Evolutionary conservation across 2,888 invertebrate species (phyloP).

Genomic region (Drosophila anomelani): DNA sequence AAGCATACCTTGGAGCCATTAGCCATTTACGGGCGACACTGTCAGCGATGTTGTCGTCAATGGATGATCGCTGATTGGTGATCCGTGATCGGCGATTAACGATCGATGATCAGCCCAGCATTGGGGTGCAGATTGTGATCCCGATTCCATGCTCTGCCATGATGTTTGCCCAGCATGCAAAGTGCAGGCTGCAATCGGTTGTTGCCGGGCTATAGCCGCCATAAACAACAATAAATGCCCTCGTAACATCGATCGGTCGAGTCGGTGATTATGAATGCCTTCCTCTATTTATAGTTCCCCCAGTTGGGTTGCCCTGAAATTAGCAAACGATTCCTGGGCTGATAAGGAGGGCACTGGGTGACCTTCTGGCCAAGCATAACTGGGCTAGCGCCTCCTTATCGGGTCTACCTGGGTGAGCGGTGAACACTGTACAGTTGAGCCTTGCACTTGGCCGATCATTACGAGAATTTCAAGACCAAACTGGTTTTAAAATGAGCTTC

Average conservation of each 20-base stretch:
- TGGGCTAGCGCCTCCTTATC: constrained; percentile 41
- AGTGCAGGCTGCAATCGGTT: constrained; percentile 36
- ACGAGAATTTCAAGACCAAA: constrained; percentile 23
- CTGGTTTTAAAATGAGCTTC: neutral
- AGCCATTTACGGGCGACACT: constrained; percentile 40
- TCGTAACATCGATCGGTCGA: constrained; percentile 40
- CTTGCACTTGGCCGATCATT: constrained; percentile 36
- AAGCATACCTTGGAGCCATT: constrained; percentile 33
- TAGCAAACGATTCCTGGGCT: constrained; percentile 20
- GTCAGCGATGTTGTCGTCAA: constrained; percentile 42
- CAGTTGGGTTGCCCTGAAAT: constrained; percentile 39
- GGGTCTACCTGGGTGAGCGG: neutral
- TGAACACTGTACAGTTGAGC: constrained; percentile 34
- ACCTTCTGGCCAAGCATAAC: constrained; percentile 42
- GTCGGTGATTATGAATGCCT: constrained; percentile 21
- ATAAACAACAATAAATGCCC: constrained; percentile 38
- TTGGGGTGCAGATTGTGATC: constrained; percentile 45
- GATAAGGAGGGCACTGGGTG: constrained; percentile 32
- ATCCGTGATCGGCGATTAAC: constrained; percentile 7
- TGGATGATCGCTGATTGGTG: constrained; percentile 33
- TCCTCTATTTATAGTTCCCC: constrained; percentile 38
- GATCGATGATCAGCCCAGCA: constrained; percentile 44
- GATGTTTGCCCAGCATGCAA: constrained; percentile 38
- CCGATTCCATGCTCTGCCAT: constrained; percentile 32
- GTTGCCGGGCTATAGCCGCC: constrained; percentile 29